Percentiles rank a stretch among this genome's conserved stretches.
Conservation (phyloP, 2,797 vertebrate genomes). For the Eidolon dupreanum region DNA sequence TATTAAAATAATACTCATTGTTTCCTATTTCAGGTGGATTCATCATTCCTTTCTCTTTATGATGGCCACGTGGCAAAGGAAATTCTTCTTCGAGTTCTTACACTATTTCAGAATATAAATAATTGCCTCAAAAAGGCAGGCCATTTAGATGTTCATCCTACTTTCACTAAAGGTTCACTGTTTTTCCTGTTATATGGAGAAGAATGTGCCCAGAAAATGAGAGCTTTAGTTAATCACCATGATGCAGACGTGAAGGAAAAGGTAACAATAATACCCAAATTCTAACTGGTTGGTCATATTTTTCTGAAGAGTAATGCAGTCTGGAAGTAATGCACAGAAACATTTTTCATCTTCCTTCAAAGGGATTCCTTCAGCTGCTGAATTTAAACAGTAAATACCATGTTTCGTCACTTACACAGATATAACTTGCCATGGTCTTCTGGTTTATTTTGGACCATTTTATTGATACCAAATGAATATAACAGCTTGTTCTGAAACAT, state of each 20-base stretch:
- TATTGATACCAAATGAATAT: not conserved
- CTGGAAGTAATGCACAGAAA: not conserved
- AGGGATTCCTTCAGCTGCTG: constrained; percentile 6
- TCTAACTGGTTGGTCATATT: constrained; percentile 17
- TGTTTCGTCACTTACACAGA: constrained; percentile 27
- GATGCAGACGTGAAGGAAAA: constrained; percentile 92
- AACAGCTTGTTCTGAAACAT: not conserved
- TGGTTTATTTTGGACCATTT: constrained; percentile 7
- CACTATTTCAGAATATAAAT: constrained; percentile 91
- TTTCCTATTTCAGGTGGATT: constrained; percentile 88
- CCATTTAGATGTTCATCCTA: constrained; percentile 78
- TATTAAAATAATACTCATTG: not conserved
- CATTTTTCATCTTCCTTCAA: not conserved
- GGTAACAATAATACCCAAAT: constrained; percentile 88
- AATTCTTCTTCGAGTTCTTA: constrained; percentile 92
- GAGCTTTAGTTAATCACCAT: constrained; percentile 89
- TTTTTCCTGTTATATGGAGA: constrained; percentile 90
- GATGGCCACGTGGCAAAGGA: constrained; percentile 86
- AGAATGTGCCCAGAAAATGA: constrained; percentile 90
- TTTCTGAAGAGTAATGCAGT: not conserved
- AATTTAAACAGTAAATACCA: constrained; percentile 1
- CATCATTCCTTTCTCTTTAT: constrained; percentile 91
- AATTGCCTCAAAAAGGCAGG: constrained; percentile 86
- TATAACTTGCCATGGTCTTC: not conserved
- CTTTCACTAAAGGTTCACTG: constrained; percentile 88